Conservation (phyloP, 2,797 vertebrate species). For the Neoniphon sammara region DNA sequence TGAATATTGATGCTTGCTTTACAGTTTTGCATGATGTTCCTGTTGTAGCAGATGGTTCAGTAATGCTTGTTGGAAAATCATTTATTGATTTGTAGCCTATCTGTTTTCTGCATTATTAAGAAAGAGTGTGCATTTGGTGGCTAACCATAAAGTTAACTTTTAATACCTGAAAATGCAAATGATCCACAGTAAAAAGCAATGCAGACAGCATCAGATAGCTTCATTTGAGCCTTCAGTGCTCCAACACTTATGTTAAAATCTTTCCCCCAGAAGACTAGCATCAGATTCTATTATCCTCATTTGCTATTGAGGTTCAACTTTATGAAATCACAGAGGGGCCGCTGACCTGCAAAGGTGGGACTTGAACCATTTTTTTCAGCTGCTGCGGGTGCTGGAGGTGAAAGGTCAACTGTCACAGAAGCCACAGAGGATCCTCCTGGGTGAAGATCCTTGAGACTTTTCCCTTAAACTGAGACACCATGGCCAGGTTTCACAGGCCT, state of each 20-base stretch:
- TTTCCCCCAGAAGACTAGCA: not conserved
- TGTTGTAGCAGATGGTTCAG: not conserved
- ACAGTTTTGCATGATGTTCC: constrained; percentile 8
- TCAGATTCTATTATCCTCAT: constrained; percentile 24
- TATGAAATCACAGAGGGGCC: constrained; percentile 61
- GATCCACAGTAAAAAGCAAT: not conserved
- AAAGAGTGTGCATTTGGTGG: not conserved
- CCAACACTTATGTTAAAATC: constrained; percentile 38
- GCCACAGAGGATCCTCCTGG: constrained; percentile 73
- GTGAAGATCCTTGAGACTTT: constrained; percentile 75
- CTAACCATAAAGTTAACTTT: too few relatives aligned
- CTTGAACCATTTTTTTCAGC: constrained; percentile 59
- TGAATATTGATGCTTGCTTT: constrained; percentile 46
- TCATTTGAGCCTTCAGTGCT: too few relatives aligned
- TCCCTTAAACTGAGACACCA: constrained; percentile 78
- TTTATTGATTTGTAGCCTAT: not conserved
- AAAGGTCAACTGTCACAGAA: constrained; percentile 82
- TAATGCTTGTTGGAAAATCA: not conserved
- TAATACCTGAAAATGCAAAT: not conserved
- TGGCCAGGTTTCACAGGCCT: constrained; percentile 81
- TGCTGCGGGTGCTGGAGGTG: constrained; percentile 48
- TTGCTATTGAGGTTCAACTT: constrained; percentile 31
- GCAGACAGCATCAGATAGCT: not conserved
- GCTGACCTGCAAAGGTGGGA: constrained; percentile 66
- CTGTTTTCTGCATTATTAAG: not conserved